These are phyloP conservation scores for Climacteris rufus DNA, from an alignment of 2,113 vertebrate genomes.

Conservation along the genomic window DNA sequence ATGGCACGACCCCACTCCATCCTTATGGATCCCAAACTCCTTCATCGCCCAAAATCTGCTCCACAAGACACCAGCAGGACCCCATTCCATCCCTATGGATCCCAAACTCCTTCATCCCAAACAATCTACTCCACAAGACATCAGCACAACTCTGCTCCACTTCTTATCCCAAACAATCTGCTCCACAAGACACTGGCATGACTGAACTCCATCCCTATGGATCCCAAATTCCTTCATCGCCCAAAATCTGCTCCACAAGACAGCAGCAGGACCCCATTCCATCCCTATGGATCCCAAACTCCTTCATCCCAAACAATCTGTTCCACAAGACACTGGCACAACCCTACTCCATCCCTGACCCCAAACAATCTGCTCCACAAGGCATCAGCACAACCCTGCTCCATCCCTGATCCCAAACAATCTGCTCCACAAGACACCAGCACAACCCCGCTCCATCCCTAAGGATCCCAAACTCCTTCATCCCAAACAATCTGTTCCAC, in stretches of 20 bases:
- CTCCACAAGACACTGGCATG: no score
- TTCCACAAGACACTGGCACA: accelerated
- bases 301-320: background rate
- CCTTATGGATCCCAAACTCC: background rate
- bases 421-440: background rate
- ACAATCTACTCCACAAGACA: background rate
- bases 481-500: background rate
- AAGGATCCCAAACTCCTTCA: background rate
- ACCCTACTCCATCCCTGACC: background rate
- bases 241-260: background rate
- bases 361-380: no score
- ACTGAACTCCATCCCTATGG: background rate
- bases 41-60: background rate
- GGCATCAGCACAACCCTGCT: background rate
- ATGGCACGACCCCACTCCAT: no score
- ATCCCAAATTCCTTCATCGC: background rate
- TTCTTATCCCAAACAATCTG: background rate
- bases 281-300: background rate
- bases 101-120: background rate
- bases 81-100: background rate
- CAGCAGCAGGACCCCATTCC: background rate
- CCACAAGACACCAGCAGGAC: background rate
- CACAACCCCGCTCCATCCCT: background rate
- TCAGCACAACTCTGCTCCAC: background rate
- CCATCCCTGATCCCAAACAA: background rate